phyloP scores from a whole-genome alignment of 92 coral and sea anemone species.

The Phymanthus crucifer region DNA sequence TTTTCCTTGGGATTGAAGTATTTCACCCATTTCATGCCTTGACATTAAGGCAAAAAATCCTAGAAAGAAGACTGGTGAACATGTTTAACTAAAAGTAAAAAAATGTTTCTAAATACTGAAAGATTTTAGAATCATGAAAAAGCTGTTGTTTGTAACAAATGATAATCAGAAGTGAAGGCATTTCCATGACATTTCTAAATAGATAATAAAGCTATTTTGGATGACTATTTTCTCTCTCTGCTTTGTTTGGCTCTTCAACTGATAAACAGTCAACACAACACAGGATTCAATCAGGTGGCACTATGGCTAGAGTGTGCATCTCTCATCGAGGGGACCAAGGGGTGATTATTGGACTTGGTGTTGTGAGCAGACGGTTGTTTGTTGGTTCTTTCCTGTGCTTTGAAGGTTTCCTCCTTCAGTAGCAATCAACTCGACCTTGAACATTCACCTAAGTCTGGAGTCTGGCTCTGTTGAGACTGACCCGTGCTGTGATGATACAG shows the following conservation, averaged over 20 bases:
- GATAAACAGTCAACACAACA: neutral
- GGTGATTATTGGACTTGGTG: too few species aligned
- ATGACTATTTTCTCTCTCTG: neutral
- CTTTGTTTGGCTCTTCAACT: neutral
- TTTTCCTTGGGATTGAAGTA: neutral
- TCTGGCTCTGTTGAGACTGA: too few species aligned
- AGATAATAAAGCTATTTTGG: conserved; percentile 11
- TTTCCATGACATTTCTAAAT: conserved; percentile 8
- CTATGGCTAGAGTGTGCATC: too few species aligned
- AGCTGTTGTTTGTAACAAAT: neutral
- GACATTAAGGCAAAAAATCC: neutral
- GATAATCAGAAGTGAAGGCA: neutral
- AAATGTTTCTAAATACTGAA: neutral
- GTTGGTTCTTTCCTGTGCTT: too few species aligned
- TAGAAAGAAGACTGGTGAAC: neutral
- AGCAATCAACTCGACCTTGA: too few species aligned
- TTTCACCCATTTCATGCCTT: neutral
- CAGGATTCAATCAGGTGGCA: too few species aligned
- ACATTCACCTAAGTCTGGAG: too few species aligned
- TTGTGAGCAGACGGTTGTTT: too few species aligned
- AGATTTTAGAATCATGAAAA: neutral
- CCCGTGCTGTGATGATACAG: too few species aligned
- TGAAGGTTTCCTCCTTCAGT: too few species aligned
- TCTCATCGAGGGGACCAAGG: too few species aligned
- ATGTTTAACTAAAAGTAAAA: neutral